Base-by-base conservation (phyloP, 2,888 invertebrate species). In the Cybosia mesomella region DNA sequence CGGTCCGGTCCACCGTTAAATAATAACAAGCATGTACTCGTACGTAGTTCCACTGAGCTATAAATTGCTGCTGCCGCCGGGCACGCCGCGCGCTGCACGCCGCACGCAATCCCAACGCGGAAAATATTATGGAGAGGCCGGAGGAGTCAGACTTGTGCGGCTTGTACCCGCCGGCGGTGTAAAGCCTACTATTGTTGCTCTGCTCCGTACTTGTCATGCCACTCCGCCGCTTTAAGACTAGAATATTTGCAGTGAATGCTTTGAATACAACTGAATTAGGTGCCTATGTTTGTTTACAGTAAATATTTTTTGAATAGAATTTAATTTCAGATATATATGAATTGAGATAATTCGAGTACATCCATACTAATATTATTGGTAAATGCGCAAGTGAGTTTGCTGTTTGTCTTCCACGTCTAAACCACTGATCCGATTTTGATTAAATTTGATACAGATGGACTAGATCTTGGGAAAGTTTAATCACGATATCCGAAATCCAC, bases 21-120 rank as follows among this genome's bases (percentile, higher is more conserved):
- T 92, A 92, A 92, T 92, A 92, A 93, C 88, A 84, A 89, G 88
- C 86, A 83, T 86, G 87, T 87, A 18, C 49, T 49, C 58, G n/a
- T 58, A 89, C 85, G 81, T 82, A 89, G 89, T 85, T 89, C 87
- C 88, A 89, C 87, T 87, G 84, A 82, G 90, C 91, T 92, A 94
- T 94, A 94, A 94, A 94, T 94, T 92, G 94, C 89, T 86, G 89
- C 86, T 87, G 94, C 94, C 94, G 87, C 87, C 89, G 92, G 94
- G 93, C 94, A 90, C 90, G 90, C 87, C 89, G 92, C 93, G 92
- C 90, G 90, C 87, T 89, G 92, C 93, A 92, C 90, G 90, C 87
- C 90, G 92, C 94, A 93, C 94, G 94, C 94, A 94, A 93, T 91
- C 90, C 90, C 92, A 92, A 93, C 91, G 93, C 94, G 94, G 94